Base-by-base conservation (phyloP, 2,797 vertebrate genomes). In the Diplodus sargus region DNA sequence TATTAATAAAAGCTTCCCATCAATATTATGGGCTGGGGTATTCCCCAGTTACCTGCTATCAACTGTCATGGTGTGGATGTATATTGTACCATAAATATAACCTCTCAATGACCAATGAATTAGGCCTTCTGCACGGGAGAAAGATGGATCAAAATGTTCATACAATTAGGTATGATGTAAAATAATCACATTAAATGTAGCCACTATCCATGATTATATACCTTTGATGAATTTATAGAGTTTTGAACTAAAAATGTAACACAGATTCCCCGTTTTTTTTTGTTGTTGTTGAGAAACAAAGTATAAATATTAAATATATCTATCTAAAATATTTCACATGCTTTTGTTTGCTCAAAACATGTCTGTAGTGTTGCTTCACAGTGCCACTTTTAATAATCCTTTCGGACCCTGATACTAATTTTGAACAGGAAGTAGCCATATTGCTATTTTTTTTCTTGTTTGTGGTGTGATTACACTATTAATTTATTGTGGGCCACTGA, bases 1-100 rank as follows among this genome's bases (percentile, higher is more conserved):
- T 79, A 88, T 88, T 85, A 88, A 89, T 82, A 86, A 88, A 89
- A 76, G 22, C 81, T 73, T 82, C 76, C 57, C 87, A 85, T 92
- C 73, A 76, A 78, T 86, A 85, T 71, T 75, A 72, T 65, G 77
- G 73, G 56, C 63, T 22, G 3, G 66, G 81, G 53, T 81, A 76
- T 78, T 87, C 84, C 78, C 82, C 51, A 15, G 78, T 59, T 79
- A 74, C 60, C 71, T 54, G 48, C 43, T 74, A 79, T 81, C 64
- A 39, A 11, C 2, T 85, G 73, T 85, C 66, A 58, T 72, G 83
- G 66, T 87, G 64, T 54, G 58, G 67, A 80, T 43, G 54, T 64
- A 75, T 49, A 68, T 48, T 43, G 34, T n/a, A 14, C 20, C 69
- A 85, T 88, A 58, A 85, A 87, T 88, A 74, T 72, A 87, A 66